A percentile compares a stretch with the other conserved stretches of the same genome.
Evolutionary conservation across 2,113 vertebrate genomes (phyloP).

Genomic region (Rhinichthys klamathensis): DNA sequence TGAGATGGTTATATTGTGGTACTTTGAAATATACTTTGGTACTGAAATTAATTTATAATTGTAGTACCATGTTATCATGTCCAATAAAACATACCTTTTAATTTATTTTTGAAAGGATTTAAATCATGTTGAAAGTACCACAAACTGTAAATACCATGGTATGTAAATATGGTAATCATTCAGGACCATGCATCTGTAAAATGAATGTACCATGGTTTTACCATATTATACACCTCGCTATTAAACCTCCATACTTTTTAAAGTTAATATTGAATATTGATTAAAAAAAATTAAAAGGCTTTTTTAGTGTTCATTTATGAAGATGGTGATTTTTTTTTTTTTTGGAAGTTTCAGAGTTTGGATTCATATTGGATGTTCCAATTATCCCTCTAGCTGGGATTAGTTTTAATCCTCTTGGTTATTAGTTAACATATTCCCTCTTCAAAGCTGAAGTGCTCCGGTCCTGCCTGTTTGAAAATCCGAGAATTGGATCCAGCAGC

Average conservation of each 20-base stretch:
- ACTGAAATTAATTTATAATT: background rate
- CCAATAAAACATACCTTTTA: no score
- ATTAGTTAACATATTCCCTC: conserved; percentile 63
- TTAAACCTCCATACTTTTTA: background rate
- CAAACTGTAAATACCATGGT: background rate
- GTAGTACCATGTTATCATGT: background rate
- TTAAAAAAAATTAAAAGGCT: no score
- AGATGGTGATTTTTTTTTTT: conserved; percentile 49
- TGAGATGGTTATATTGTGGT: background rate
- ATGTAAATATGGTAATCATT: background rate
- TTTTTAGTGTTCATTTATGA: background rate
- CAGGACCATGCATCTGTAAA: background rate
- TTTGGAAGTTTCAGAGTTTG: conserved; percentile 57
- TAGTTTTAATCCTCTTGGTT: conserved; percentile 72
- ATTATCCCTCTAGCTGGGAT: conserved; percentile 69
- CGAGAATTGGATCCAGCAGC: conserved; percentile 15
- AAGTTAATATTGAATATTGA: no score
- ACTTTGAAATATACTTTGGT: background rate
- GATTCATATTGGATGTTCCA: conserved; percentile 69
- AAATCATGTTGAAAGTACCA: background rate
- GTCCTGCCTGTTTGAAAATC: conserved; percentile 46
- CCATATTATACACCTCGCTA: background rate
- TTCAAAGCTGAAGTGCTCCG: conserved; percentile 54
- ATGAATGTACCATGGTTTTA: background rate
- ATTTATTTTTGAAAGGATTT: no score